Percentiles rank a stretch among this genome's conserved stretches.
phyloP scores from a whole-genome alignment of 2,113 vertebrate species.

The Channa argus region DNA sequence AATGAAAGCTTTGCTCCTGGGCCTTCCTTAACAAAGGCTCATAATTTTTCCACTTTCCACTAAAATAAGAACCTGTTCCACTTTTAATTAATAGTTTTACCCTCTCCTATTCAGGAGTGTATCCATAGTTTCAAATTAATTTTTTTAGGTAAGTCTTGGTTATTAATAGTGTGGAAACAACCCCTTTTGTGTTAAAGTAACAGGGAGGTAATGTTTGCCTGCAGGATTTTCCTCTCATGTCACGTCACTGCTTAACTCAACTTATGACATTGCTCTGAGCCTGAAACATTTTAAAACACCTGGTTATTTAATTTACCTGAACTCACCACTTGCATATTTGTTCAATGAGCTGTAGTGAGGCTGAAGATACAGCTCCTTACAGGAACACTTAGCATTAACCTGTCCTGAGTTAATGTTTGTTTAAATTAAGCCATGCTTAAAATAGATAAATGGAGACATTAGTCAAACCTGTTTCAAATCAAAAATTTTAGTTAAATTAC shows the following conservation, averaged over 20 bases:
- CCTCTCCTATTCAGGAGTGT: slow-evolving; percentile 77
- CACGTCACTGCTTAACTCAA: slow-evolving; percentile 56
- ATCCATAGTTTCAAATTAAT: slow-evolving; percentile 82
- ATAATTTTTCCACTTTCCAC: slow-evolving; percentile 84
- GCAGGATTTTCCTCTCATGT: slow-evolving; percentile 68
- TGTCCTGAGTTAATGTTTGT: slow-evolving; percentile 31
- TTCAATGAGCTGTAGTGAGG: slow-evolving; percentile 30
- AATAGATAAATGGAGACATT: not conserved
- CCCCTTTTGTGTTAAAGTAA: slow-evolving; percentile 70
- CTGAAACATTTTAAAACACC: slow-evolving; percentile 45
- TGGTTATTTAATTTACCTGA: slow-evolving; percentile 45
- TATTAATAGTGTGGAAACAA: slow-evolving; percentile 78
- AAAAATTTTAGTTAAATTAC: not conserved
- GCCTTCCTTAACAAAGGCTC: slow-evolving; percentile 85
- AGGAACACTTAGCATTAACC: slow-evolving; percentile 48
- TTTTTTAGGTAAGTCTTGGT: slow-evolving; percentile 77
- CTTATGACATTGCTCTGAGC: slow-evolving; percentile 48
- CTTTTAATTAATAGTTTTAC: slow-evolving; percentile 86
- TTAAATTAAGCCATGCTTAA: slow-evolving; percentile 14
- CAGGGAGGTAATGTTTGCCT: slow-evolving; percentile 77
- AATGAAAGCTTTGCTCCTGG: slow-evolving; percentile 88
- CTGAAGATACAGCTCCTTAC: slow-evolving; percentile 34
- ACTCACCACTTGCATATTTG: slow-evolving; percentile 53
- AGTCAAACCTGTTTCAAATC: slow-evolving; percentile 10
- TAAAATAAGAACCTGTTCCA: slow-evolving; percentile 87